phyloP scores from a whole-genome alignment of 2,797 vertebrate species.

The Pseudochirops corinnae region DNA sequence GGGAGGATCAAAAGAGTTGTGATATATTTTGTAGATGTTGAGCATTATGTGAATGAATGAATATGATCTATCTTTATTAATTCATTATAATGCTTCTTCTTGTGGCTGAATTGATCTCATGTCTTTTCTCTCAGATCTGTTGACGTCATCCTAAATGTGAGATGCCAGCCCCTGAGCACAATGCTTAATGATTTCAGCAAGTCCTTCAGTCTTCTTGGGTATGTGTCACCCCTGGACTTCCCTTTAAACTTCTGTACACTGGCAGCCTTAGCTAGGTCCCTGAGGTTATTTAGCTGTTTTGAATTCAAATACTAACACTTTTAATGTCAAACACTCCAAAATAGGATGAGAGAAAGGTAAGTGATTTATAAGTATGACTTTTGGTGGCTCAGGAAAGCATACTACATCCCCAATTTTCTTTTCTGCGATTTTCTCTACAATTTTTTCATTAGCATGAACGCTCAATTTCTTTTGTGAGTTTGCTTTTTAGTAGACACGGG shows the following conservation, averaged over 20 bases:
- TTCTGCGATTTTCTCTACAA: neutral
- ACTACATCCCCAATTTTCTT: neutral
- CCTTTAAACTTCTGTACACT: neutral
- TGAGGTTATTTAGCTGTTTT: neutral
- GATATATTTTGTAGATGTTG: neutral
- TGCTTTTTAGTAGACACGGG: neutral
- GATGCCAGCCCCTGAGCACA: neutral
- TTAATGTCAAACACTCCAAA: conserved; percentile 29
- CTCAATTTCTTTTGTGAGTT: neutral
- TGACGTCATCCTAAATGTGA: neutral
- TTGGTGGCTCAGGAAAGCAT: neutral
- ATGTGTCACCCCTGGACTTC: neutral
- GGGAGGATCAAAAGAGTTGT: neutral
- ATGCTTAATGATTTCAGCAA: neutral
- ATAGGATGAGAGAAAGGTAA: neutral
- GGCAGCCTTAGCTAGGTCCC: neutral
- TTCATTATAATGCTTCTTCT: conserved; percentile 22
- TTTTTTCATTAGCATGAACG: neutral
- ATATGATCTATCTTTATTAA: neutral
- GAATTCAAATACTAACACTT: neutral
- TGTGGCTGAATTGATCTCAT: neutral
- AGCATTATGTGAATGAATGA: neutral
- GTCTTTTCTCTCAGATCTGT: conserved; percentile 1
- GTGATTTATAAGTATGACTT: neutral
- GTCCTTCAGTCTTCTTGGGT: neutral